phyloP scores from a whole-genome alignment of 1,140 invertebrate genomes.

The Zophobas morio region DNA sequence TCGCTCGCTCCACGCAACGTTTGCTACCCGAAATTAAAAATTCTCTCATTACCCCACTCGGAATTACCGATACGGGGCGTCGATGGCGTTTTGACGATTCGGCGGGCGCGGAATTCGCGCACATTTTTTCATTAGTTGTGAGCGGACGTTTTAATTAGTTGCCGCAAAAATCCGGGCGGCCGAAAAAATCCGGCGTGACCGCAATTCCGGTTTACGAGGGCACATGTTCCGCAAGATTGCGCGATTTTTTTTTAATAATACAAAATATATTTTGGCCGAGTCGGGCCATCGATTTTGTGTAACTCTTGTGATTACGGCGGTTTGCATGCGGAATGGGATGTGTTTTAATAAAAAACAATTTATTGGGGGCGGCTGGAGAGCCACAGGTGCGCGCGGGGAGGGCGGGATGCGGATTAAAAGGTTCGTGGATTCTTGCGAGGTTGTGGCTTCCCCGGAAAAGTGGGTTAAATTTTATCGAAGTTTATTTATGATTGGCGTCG shows the following conservation, averaged over 20 bases:
- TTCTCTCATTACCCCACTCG: too few relatives aligned
- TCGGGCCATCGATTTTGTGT: constrained; percentile 19
- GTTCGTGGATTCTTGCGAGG: neutral
- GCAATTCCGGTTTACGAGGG: neutral
- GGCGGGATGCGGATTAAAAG: neutral
- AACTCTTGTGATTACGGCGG: constrained; percentile 23
- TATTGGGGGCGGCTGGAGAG: constrained; percentile 11
- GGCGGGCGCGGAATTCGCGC: neutral
- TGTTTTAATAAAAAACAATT: constrained; percentile 41
- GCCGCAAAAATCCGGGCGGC: neutral
- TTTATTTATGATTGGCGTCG: too few relatives aligned
- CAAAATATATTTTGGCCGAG: constrained; percentile 13
- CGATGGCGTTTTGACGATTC: neutral
- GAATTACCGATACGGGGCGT: too few relatives aligned
- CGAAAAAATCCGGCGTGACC: constrained; percentile 2
- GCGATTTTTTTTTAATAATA: constrained; percentile 20
- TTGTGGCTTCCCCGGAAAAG: neutral
- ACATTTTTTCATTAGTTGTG: constrained; percentile 35
- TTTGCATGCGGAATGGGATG: constrained; percentile 15
- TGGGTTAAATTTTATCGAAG: too few relatives aligned
- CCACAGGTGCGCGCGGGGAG: constrained; percentile 3
- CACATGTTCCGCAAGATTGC: constrained; percentile 9
- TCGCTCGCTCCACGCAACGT: too few relatives aligned
- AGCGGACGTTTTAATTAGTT: constrained; percentile 15
- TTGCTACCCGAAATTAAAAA: too few relatives aligned